These are phyloP conservation scores for Rhegmatorhina hoffmannsi DNA, from an alignment of 2,113 vertebrate species.

Conservation along the genomic window DNA sequence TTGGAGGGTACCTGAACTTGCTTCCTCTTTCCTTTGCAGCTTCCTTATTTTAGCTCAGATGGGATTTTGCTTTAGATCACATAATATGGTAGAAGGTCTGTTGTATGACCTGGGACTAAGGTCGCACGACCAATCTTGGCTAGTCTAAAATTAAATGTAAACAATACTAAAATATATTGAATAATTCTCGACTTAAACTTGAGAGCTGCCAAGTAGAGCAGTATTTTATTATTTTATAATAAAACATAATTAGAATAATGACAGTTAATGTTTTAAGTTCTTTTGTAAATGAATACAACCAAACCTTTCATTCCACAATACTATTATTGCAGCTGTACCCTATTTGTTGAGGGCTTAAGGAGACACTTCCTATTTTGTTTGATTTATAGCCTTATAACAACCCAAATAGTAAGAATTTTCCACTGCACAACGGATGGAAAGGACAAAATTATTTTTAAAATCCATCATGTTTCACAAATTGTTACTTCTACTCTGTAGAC, in stretches of 20 bases:
- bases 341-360: constrained; percentile 48
- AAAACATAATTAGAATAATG: not conserved
- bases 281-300: constrained; percentile 13
- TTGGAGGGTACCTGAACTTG: constrained; percentile 35
- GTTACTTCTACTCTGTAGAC: not conserved
- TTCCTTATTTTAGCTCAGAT: constrained; percentile 67
- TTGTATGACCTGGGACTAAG: constrained; percentile 53
- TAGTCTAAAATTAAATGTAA: constrained; percentile 60
- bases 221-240: constrained; percentile 19
- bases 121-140: constrained; percentile 27
- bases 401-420: constrained; percentile 50
- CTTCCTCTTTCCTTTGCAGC: constrained; percentile 66
- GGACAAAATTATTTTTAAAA: not conserved
- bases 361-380: constrained; percentile 54
- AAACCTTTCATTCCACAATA: constrained; percentile 31
- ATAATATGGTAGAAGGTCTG: constrained; percentile 50
- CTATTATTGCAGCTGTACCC: constrained; percentile 47
- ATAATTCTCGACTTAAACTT: constrained; percentile 27
- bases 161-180: constrained; percentile 7
- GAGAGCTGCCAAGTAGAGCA: constrained; percentile 23
- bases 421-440: constrained; percentile 27
- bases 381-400: constrained; percentile 47
- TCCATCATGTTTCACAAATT: not conserved
- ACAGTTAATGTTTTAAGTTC: constrained; percentile 15
- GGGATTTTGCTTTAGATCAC: constrained; percentile 43